Evolutionary conservation across 2,888 invertebrate species (phyloP).

Genomic region (Dioctria rufipes): DNA sequence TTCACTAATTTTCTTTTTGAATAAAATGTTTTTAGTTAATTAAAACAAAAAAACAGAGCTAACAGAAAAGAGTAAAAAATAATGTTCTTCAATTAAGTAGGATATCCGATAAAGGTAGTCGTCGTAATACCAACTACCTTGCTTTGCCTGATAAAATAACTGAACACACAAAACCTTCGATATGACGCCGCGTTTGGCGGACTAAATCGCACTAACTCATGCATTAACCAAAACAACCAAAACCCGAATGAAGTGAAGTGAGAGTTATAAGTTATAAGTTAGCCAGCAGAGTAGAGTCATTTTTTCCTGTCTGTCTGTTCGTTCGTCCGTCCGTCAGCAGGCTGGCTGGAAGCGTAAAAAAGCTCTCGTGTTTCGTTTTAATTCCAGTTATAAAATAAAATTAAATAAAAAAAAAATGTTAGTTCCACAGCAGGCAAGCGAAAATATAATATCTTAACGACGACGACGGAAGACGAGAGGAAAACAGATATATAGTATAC

Average conservation of each 20-base stretch:
- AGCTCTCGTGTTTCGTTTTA: slow-evolving; percentile 35
- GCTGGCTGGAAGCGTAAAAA: not conserved
- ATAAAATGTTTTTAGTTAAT: no score
- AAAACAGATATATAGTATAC: no score
- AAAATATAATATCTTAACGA: no score
- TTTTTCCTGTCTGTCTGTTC: not conserved
- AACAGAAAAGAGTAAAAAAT: not conserved
- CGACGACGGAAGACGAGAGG: no score
- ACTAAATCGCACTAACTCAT: slow-evolving; percentile 59
- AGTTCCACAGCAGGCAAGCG: slow-evolving; percentile 19
- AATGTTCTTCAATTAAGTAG: no score
- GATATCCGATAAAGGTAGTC: slow-evolving; percentile 15
- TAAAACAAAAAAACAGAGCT: no score
- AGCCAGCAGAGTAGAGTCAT: not conserved
- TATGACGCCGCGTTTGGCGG: slow-evolving; percentile 20
- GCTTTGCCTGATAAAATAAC: slow-evolving; percentile 32
- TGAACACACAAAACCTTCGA: slow-evolving; percentile 11
- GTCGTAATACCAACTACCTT: slow-evolving; percentile 4
- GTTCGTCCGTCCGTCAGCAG: no score
- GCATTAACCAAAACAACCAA: slow-evolving; percentile 69
- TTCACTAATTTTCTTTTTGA: no score
- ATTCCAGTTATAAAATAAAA: not conserved
- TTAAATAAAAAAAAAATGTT: slow-evolving; percentile 6
- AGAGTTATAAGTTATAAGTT: slow-evolving; percentile 64
- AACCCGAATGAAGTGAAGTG: slow-evolving; percentile 71